Percentiles rank a stretch among this genome's conserved stretches.
These are phyloP conservation scores for Bubo blakistoni DNA, from an alignment of 2,113 vertebrate species.

Conservation along the genomic window DNA sequence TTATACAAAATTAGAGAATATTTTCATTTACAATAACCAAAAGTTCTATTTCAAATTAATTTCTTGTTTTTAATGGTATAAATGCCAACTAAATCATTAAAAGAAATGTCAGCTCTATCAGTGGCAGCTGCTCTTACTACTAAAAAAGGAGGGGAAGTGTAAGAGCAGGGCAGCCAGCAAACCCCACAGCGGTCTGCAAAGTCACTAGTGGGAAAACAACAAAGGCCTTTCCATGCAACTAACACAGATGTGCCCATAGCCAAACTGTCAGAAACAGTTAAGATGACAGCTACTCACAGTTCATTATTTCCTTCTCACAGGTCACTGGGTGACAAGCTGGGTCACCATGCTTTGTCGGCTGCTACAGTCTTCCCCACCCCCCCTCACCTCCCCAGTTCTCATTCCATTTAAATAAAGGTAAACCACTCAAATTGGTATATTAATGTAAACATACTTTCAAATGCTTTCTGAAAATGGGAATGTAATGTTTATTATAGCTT, in stretches of 20 bases:
- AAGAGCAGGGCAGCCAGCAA: slow-evolving; percentile 77
- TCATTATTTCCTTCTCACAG: slow-evolving; percentile 99
- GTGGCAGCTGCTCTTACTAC: slow-evolving; percentile 76
- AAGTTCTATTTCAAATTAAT: not conserved
- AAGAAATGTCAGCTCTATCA: slow-evolving; percentile 76
- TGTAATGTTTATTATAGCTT: not conserved
- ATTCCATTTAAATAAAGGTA: slow-evolving; percentile 71
- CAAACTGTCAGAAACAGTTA: slow-evolving; percentile 95
- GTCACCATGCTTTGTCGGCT: slow-evolving; percentile 87
- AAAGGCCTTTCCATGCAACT: slow-evolving; percentile 85
- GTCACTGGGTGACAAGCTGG: slow-evolving; percentile 97
- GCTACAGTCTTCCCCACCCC: slow-evolving; percentile 70
- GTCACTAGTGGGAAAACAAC: slow-evolving; percentile 87
- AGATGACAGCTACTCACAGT: slow-evolving; percentile 96
- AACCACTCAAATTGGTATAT: slow-evolving; percentile 45
- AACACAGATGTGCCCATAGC: slow-evolving; percentile 96
- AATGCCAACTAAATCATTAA: slow-evolving; percentile 76
- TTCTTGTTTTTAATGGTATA: slow-evolving; percentile 40
- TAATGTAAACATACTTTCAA: slow-evolving; percentile 56
- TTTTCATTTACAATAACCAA: not conserved
- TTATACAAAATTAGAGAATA: not conserved
- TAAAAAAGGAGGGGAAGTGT: slow-evolving; percentile 75
- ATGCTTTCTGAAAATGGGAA: not conserved
- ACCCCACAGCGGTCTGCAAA: slow-evolving; percentile 80
- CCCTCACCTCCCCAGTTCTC: not conserved